Base-by-base conservation (phyloP, 2,888 invertebrate genomes). In the Plusia festucae region DNA sequence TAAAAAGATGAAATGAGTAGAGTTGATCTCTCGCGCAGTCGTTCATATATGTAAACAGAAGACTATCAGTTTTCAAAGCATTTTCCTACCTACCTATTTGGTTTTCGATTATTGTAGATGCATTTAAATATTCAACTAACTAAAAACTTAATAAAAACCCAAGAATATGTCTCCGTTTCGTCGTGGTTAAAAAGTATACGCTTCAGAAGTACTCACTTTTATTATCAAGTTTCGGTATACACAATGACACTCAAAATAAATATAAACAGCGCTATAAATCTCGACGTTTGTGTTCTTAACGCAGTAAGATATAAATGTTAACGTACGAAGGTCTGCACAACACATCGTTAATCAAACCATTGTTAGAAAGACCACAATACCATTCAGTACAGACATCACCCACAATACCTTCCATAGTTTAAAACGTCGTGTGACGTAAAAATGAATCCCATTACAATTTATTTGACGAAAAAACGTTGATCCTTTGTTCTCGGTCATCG, bases 281-380 rank as follows among this genome's bases (percentile, higher is more conserved):
- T 1, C n/a, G 40, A 6, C n/a, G 34, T 34, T 15, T 34, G 40
- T 40, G n/a, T 40, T 40, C 40, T 40, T n/a, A 7, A 53, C 53
- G 20, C 11, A 52, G 52, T 57, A 52, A 30, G 30, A 67, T 57
- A 75, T 55, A 66, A 61, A 56, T 62, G 63, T 68, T 60, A 75
- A 72, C 68, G 54, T 74, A 60, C 68, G 76, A 80, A 75, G 68
- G 75, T 73, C 76, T 70, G 68, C 49, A 53, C 75, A 73, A 77
- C 81, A 78, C 76, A 64, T 76, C 81, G 86, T 87, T 85, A 85
- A 87, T 87, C 87, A 86, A 73, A 63, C 74, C 82, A 82, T 87
- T 87, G 88, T 87, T 83, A 78, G 76, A 67, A 51, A 65, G 57
- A 67, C 69, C 79, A 86, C 85, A 85, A 85, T 82, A 73, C 78